These are phyloP conservation scores for Typhlichthys subterraneus DNA, from an alignment of 2,797 vertebrate genomes.

Conservation along the genomic window DNA sequence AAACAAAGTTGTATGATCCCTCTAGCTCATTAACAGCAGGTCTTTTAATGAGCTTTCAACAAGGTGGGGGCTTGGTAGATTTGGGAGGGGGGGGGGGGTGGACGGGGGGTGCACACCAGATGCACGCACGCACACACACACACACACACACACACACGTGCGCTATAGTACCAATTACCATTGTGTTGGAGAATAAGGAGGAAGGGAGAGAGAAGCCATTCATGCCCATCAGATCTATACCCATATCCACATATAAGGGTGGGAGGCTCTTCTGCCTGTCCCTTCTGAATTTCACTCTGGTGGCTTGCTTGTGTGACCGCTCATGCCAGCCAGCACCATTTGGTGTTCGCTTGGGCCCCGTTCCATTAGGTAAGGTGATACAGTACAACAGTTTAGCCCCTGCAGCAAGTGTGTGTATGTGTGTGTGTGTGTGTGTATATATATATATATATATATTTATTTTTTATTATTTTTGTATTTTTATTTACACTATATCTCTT, in stretches of 20 bases:
- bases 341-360: conserved; percentile 72
- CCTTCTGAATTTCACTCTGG: conserved; percentile 39
- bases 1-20: conserved; percentile 78
- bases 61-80: conserved; percentile 73
- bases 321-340: conserved; percentile 63
- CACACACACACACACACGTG: conserved; percentile 53
- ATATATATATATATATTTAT: no score
- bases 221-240: conserved; percentile 35
- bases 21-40: conserved; percentile 85
- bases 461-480: no score
- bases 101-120: conserved; percentile 69
- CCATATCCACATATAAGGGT: conserved; percentile 20
- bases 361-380: conserved; percentile 81
- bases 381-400: conserved; percentile 54
- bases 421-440: no score
- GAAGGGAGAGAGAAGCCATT: conserved; percentile 48
- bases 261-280: conserved; percentile 21
- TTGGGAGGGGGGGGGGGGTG: conserved; percentile 42
- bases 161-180: conserved; percentile 77
- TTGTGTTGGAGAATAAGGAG: conserved; percentile 66
- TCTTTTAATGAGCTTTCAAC: conserved; percentile 84
- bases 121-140: conserved; percentile 73
- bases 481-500: background rate
- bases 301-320: conserved; percentile 17
- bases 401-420: conserved; percentile 43